Base-by-base conservation (phyloP, 2,113 vertebrate species). In the Etia nguti region DNA sequence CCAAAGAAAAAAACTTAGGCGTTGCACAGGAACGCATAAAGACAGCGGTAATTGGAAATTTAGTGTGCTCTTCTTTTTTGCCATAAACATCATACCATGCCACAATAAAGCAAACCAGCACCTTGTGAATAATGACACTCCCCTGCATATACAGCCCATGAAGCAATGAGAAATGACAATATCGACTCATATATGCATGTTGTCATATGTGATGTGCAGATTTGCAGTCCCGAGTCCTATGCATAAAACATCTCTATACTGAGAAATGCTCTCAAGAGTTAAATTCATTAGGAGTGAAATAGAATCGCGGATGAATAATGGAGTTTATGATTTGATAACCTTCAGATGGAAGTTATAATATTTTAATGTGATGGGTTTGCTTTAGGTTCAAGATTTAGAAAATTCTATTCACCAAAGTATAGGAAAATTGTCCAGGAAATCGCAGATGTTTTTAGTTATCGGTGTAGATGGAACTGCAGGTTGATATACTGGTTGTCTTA, bases 141-240 rank as follows among this genome's bases (percentile, higher is more conserved):
- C 29, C 34, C 7, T 29, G 79, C 29, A 52, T 60, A 38, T 89
- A 18, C 26, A n/a, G 73, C 26, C 46, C 26, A 46, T 57, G 59
- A 68, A 36, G 80, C 34, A 4, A 18, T 38, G 18, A 89, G 88
- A 86, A 82, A 90, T 79, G 29, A 41, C 38, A 83, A 82, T 73
- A 90, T 73, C n/a, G 12, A 38, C 79, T 88, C 57, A 65, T 87
- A 68, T 29, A 65, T 68, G 34, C 54, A 62, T 29, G 81, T 84
- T 84, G 88, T 93, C 84, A 80, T 84, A 55, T 77, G 62, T 92
- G 68, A 93, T 92, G 81, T 84, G 87, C 59, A 9, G 52, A 11
- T n/a, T 29, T 85, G 84, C 41, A 24, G 46, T 80, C 81, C 46
- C 41, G 4, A 46, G 29, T 6, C 13, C 5, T 26, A 41, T 79